These are phyloP conservation scores for Rosalia funebris DNA, from an alignment of 2,888 invertebrate genomes.

Conservation along the genomic window DNA sequence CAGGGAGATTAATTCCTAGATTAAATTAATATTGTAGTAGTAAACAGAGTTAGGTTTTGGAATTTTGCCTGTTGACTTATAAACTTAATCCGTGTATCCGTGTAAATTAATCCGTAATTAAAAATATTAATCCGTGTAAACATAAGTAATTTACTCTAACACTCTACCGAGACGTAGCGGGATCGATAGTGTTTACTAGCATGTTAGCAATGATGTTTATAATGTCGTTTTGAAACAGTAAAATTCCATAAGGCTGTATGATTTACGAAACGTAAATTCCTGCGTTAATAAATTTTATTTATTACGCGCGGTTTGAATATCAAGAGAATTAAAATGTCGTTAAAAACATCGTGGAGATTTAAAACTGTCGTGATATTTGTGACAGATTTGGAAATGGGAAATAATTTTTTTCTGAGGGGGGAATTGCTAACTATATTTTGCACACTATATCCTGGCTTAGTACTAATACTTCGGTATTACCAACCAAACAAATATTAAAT, in stretches of 20 bases:
- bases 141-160: slow-evolving; percentile 29
- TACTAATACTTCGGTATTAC: no score
- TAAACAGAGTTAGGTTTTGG: slow-evolving; percentile 25
- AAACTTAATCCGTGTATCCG: slow-evolving; percentile 25
- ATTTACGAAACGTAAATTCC: slow-evolving; percentile 9
- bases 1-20: slow-evolving; percentile 22
- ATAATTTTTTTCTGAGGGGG: no score
- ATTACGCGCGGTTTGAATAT: neutral
- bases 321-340: neutral
- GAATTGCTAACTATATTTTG: no score
- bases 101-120: no score
- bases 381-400: no score
- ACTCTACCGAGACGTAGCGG: slow-evolving; percentile 17
- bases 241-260: slow-evolving; percentile 4
- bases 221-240: slow-evolving; percentile 5
- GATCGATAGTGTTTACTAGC: slow-evolving; percentile 22
- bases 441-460: no score
- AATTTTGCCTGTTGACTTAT: slow-evolving; percentile 29
- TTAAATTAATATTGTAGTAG: slow-evolving; percentile 27
- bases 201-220: slow-evolving; percentile 1
- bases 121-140: no score
- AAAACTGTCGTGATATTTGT: neutral
- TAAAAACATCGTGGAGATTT: slow-evolving; percentile 1
- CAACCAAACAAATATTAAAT: no score
- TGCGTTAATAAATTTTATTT: neutral